These are phyloP conservation scores for Polydrusus tereticollis DNA, from an alignment of 2,888 invertebrate species.

Conservation along the genomic window DNA sequence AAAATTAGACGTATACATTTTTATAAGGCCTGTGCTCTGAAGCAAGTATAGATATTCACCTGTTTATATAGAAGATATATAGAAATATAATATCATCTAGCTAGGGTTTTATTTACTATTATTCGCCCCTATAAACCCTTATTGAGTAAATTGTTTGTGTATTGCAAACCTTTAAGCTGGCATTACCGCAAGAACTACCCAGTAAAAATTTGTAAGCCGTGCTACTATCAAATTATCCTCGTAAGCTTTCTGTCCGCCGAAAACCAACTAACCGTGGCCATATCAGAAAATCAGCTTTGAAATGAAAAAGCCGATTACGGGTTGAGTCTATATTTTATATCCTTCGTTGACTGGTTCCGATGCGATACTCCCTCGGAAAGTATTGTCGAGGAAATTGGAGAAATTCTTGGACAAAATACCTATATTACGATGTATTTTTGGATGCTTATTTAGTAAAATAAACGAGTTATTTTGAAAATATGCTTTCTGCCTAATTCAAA, in stretches of 20 bases:
- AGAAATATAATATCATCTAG: too few relatives aligned
- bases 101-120: too few relatives aligned
- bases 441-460: constrained; percentile 25
- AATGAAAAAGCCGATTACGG: constrained; percentile 46
- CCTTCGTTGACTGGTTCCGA: constrained; percentile 19
- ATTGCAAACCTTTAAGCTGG: background rate
- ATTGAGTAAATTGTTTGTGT: background rate
- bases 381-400: constrained; percentile 41
- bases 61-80: too few relatives aligned
- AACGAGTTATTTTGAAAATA: too few relatives aligned
- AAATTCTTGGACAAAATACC: constrained; percentile 30
- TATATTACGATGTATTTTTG: background rate
- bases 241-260: constrained; percentile 35
- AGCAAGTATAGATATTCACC: too few relatives aligned
- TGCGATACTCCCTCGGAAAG: constrained; percentile 26
- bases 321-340: constrained; percentile 46
- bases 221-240: constrained; percentile 38
- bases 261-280: constrained; percentile 45
- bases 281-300: constrained; percentile 49
- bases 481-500: too few relatives aligned
- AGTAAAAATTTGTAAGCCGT: constrained; percentile 32
- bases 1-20: too few relatives aligned
- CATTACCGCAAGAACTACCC: background rate
- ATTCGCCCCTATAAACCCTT: background rate
- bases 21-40: too few relatives aligned